Conservation (phyloP, 2,113 vertebrate genomes). For the Eubucco bourcierii region DNA sequence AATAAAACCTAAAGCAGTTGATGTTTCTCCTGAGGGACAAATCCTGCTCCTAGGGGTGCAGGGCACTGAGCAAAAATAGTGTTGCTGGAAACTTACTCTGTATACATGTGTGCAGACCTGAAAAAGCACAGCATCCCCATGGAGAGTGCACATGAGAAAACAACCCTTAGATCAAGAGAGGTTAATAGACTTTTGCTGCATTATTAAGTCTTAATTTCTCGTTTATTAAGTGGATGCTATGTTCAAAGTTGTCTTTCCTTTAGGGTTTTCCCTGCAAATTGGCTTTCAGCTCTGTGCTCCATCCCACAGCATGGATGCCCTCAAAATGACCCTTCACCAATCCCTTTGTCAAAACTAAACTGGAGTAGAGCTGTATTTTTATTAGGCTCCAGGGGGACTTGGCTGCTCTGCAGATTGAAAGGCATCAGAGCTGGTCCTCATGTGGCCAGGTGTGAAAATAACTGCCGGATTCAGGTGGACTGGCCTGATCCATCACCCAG, state of each 20-base stretch:
- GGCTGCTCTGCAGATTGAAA: not conserved
- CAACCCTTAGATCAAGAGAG: slow-evolving; percentile 68
- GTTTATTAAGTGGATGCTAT: slow-evolving; percentile 72
- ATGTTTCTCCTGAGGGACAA: not conserved
- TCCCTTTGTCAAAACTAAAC: not conserved
- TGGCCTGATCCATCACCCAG: not conserved
- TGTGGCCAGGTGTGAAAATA: slow-evolving; percentile 1
- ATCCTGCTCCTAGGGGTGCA: not conserved
- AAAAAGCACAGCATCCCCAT: slow-evolving; percentile 39
- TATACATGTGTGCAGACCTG: not conserved
- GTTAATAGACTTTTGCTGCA: slow-evolving; percentile 78
- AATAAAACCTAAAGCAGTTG: not conserved
- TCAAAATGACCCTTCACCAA: slow-evolving; percentile 9
- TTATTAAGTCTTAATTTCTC: slow-evolving; percentile 81
- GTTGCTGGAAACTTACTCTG: not conserved
- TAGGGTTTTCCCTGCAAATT: slow-evolving; percentile 73
- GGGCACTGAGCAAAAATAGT: not conserved
- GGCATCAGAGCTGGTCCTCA: not conserved
- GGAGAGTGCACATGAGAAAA: slow-evolving; percentile 39
- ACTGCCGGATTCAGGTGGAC: not conserved
- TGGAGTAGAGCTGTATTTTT: not conserved
- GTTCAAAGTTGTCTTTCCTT: slow-evolving; percentile 71
- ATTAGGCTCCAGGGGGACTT: not conserved
- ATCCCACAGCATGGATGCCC: not conserved
- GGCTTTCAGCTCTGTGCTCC: slow-evolving; percentile 46